Conservation (phyloP, 2,797 vertebrate genomes). For the Ptychadena robeensis region DNA sequence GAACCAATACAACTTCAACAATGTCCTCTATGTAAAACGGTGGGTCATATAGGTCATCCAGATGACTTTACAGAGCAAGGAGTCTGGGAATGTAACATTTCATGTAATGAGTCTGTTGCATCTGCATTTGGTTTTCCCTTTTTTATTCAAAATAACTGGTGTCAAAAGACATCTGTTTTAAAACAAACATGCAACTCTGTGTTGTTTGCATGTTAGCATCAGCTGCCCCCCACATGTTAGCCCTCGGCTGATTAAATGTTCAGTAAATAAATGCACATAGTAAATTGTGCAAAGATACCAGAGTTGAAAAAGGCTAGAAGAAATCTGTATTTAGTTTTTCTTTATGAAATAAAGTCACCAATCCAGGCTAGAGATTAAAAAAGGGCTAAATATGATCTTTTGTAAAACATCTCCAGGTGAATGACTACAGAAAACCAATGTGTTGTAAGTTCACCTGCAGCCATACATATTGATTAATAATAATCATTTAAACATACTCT, state of each 20-base stretch:
- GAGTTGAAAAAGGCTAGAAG: conserved; percentile 16
- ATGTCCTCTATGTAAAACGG: background rate
- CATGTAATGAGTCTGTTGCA: conserved; percentile 5
- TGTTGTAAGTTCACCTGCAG: too few relatives aligned
- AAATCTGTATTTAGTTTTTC: too few relatives aligned
- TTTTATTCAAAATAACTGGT: conserved; percentile 60
- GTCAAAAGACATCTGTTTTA: conserved; percentile 66
- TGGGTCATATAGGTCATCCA: background rate
- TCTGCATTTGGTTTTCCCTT: conserved; percentile 52
- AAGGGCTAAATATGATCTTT: background rate
- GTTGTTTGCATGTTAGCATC: conserved; percentile 64
- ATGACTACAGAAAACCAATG: too few relatives aligned
- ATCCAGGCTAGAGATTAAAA: background rate
- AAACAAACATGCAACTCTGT: conserved; percentile 66
- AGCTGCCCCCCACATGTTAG: conserved; percentile 65
- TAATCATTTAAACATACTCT: too few relatives aligned
- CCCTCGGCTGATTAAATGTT: conserved; percentile 53
- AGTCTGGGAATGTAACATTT: conserved; percentile 5
- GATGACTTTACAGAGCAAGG: background rate
- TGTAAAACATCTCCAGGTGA: too few relatives aligned
- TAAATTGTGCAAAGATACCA: conserved; percentile 50
- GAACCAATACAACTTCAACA: background rate
- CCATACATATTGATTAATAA: too few relatives aligned
- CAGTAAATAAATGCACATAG: conserved; percentile 52
- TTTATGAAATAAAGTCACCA: background rate